These are phyloP conservation scores for Dicroscelio sp. DNA, from an alignment of 2,888 invertebrate species.

Conservation along the genomic window DNA sequence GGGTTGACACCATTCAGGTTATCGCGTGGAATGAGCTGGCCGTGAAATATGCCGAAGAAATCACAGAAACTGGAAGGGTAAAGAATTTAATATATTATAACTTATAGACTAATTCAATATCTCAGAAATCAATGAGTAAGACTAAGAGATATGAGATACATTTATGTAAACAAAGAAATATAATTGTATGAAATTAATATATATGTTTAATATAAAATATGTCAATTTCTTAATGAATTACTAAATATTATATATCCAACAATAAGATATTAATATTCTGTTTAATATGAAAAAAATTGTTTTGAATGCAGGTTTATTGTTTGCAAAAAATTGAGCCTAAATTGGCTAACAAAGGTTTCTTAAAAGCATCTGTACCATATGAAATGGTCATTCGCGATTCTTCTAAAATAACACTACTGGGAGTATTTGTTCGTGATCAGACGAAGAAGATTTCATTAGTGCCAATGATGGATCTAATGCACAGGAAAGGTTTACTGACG, in stretches of 20 bases:
- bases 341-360: not conserved
- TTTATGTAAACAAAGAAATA: too few species aligned
- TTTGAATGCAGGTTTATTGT: conserved; percentile 16
- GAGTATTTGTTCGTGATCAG: not conserved
- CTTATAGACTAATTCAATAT: not conserved
- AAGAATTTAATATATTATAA: not conserved
- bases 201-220: too few species aligned
- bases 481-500: not conserved
- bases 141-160: too few species aligned
- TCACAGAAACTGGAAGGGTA: not conserved
- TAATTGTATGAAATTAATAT: too few species aligned
- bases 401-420: not conserved
- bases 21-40: not conserved
- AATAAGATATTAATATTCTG: not conserved
- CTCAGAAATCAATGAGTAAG: not conserved
- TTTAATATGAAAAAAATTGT: too few species aligned
- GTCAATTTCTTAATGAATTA: not conserved
- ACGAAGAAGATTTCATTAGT: not conserved
- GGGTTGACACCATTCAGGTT: not conserved
- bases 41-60: not conserved
- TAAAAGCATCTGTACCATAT: not conserved
- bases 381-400: not conserved
- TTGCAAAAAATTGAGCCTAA: conserved; percentile 36
- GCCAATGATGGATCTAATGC: not conserved
- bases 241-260: not conserved